Base-by-base conservation (phyloP, 2,888 invertebrate genomes). In the Pomacea canaliculata region DNA sequence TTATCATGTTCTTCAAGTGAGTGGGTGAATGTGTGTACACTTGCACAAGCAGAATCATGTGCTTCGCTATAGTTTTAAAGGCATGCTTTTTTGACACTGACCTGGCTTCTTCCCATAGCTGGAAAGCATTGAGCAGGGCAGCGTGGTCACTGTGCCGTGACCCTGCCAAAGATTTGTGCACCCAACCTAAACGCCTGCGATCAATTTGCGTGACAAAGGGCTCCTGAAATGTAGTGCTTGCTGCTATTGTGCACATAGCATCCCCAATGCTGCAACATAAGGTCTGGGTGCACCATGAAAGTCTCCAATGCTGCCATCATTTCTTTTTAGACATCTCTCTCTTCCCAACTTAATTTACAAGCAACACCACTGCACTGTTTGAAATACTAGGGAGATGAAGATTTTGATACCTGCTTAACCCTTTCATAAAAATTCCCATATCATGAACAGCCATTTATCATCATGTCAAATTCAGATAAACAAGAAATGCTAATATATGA, bases 151-250 rank as follows among this genome's bases (percentile, higher is more conserved):
- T 97, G 86, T 94, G 95, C 70, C 97, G 92, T 74, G 94, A 94
- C 0, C 98, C 98, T 7, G 96, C 95, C 81, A 99, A 93, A 51
- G 95, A 94, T 78, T 95, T 94, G 91, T 99, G 98, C 83, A 96
- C 95, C 84, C 94, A 94, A 13, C 95, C 94, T 78, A 99, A 92
- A 23, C 97, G 92, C 10, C 95, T 93, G 72, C 92, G 90, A 83
- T 92, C 92, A 81, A 87, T 84, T 0, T 89, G 90, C 0, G 87
- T 93, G 7, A 95, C 93, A 90, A 98, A 99, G 8, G 98, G 96
- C 91, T 99, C 97, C 0, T 97, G 97, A 91, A 97, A 97, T 0
- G 97, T 97, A 63, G 97, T 96, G 91, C 97, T 97, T 19, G 99
- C 97, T 0, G 98, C 97, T 93, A 98, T 96, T 0, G 96, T 96